Base-by-base conservation (phyloP, 2,797 vertebrate species). In the Danio jaintianensis region DNA sequence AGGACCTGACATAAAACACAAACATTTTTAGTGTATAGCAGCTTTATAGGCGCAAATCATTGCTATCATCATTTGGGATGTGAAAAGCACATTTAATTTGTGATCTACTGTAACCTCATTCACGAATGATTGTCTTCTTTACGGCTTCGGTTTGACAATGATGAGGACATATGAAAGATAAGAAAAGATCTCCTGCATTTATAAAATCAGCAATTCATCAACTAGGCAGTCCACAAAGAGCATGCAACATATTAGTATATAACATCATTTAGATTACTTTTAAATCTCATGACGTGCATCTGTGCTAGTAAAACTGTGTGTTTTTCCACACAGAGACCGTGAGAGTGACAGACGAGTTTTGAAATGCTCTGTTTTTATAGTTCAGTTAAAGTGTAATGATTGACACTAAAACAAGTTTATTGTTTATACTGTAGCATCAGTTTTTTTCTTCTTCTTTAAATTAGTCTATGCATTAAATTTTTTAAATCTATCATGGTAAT, bases 271-370 rank as follows among this genome's bases (percentile, higher is more conserved):
- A 63, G 13, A 75, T 62, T 47, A 18, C 42, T 48, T 52, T 40
- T 71, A 62, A 72, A 79, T 62, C 29, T 38, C 3, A 38, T 64
- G 59, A 80, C 47, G 20, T 63, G 15, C 18, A 36, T 53, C 10
- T 16, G 7, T 1, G 47, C n/a, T 47, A 43, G 38, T 79, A 71
- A 79, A 78, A 40, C 42, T n/a, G 64, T 47, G 22, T 75, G 62
- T 52, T 78, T 78, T 70, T 61, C 45, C 66, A 72, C 11, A 45
- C 18, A 63, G 8, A 12, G 43, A 6, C 10, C 6, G 6, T 78
- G 55, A 61, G 66, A 73, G n/a, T 13, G 22, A 20, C 15, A 2
- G 7, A 45, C 18, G 10, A n/a, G 22, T 62, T 45, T 12, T 2
- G 11, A 72, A 72, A 18, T 29, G 3, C 29, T 29, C 3, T 29